These are phyloP conservation scores for Bovichtus variegatus DNA, from an alignment of 2,797 vertebrate species.

Conservation along the genomic window DNA sequence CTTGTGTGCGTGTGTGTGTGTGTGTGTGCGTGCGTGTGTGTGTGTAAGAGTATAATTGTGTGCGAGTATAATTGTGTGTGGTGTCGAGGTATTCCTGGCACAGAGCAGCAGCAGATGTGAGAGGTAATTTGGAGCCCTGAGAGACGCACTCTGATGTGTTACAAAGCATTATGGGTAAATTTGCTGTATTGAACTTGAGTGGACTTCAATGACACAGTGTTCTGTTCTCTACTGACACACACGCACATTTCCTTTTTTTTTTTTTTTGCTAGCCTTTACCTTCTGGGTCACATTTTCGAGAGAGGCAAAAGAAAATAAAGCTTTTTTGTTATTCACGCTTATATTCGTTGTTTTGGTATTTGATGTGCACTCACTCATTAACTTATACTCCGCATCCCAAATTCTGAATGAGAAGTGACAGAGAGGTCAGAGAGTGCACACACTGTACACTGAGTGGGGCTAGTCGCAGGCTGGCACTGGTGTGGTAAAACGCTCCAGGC, in stretches of 20 bases:
- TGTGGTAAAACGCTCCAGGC: slow-evolving; percentile 48
- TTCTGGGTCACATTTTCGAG: slow-evolving; percentile 25
- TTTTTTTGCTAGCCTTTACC: slow-evolving; percentile 23
- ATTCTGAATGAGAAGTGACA: slow-evolving; percentile 39
- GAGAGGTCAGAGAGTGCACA: slow-evolving; percentile 1
- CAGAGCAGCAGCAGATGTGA: slow-evolving; percentile 81
- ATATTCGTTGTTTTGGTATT: not conserved
- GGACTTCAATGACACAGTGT: slow-evolving; percentile 72
- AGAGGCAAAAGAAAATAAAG: not conserved
- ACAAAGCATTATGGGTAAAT: slow-evolving; percentile 82
- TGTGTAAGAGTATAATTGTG: slow-evolving; percentile 18
- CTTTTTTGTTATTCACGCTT: slow-evolving; percentile 2
- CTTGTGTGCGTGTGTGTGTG: slow-evolving; percentile 23
- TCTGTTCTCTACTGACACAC: slow-evolving; percentile 31
- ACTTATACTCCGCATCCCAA: slow-evolving; percentile 1
- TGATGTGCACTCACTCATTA: not conserved
- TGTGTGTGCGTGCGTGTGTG: slow-evolving; percentile 28
- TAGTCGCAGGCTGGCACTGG: slow-evolving; percentile 25
- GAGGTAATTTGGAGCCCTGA: slow-evolving; percentile 78
- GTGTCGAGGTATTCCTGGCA: slow-evolving; percentile 57
- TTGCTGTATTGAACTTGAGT: slow-evolving; percentile 67
- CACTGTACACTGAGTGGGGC: not conserved
- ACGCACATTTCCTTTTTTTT: too few species aligned
- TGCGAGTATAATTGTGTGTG: slow-evolving; percentile 35
- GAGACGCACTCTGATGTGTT: slow-evolving; percentile 72